Evolutionary conservation across 1,140 invertebrate species (phyloP).

Genomic region (Drosophila eugracilis): DNA sequence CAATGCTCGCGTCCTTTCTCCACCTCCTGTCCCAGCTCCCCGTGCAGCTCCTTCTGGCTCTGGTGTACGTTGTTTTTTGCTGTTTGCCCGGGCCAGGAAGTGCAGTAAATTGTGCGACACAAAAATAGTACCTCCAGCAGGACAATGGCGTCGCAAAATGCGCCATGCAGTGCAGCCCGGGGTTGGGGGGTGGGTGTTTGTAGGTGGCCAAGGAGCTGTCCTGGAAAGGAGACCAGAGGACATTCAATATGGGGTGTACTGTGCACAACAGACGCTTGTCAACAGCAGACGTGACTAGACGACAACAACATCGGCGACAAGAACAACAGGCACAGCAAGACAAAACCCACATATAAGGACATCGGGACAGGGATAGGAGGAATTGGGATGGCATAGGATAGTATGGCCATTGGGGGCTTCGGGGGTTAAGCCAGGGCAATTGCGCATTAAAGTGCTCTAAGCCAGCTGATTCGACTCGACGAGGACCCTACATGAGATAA

Average conservation of each 20-base stretch:
- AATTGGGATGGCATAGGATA: not conserved
- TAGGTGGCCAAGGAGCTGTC: constrained; percentile 9
- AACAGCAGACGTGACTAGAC: constrained; percentile 74
- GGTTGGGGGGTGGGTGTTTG: constrained; percentile 1
- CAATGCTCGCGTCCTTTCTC: constrained; percentile 49
- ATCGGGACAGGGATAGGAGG: not conserved
- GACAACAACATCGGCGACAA: constrained; percentile 53
- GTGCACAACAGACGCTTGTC: constrained; percentile 74
- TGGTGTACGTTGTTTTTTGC: constrained; percentile 38
- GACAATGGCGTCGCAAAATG: constrained; percentile 76
- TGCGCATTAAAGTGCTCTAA: constrained; percentile 28
- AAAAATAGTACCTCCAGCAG: constrained; percentile 74
- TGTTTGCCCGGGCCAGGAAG: constrained; percentile 64
- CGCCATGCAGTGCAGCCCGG: constrained; percentile 59
- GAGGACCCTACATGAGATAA: not conserved
- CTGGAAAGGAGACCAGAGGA: constrained; percentile 25
- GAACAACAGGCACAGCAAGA: constrained; percentile 35
- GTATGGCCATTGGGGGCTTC: constrained; percentile 1
- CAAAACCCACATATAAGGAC: constrained; percentile 43
- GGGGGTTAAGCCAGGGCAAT: constrained; percentile 36
- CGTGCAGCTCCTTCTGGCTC: constrained; percentile 23
- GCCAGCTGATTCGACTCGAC: constrained; percentile 31
- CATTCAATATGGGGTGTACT: constrained; percentile 68
- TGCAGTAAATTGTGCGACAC: constrained; percentile 78
- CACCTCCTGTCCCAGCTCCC: constrained; percentile 4